phyloP scores from a whole-genome alignment of 1,140 invertebrate species.

The Prorops nasuta region DNA sequence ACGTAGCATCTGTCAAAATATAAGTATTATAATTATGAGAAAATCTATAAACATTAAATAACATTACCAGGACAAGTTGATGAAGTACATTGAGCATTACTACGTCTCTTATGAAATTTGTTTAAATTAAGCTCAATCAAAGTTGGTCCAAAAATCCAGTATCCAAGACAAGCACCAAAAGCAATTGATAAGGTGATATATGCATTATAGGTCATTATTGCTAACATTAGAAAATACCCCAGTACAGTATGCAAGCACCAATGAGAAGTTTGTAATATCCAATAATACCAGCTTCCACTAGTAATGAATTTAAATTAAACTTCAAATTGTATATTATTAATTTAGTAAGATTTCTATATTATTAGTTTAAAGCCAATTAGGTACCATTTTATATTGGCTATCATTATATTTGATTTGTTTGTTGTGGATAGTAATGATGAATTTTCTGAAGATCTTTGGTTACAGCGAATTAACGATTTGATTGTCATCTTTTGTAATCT shows the following conservation, averaged over 20 bases:
- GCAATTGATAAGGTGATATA: constrained; percentile 75
- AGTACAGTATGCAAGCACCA: constrained; percentile 59
- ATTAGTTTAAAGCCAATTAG: no score
- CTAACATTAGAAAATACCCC: constrained; percentile 85
- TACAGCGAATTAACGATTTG: constrained; percentile 10
- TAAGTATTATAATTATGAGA: no score
- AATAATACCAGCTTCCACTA: constrained; percentile 32
- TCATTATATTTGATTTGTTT: no score
- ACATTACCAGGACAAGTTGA: background rate
- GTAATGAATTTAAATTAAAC: constrained; percentile 12
- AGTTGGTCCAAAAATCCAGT: constrained; percentile 62
- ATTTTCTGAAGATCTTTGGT: constrained; percentile 31
- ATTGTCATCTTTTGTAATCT: constrained; percentile 30
- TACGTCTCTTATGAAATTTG: constrained; percentile 25
- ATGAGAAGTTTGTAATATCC: constrained; percentile 43
- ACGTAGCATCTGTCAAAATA: constrained; percentile 31
- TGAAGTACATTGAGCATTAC: constrained; percentile 32
- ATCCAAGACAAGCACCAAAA: constrained; percentile 74
- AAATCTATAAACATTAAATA: constrained; percentile 2
- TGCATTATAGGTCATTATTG: constrained; percentile 86
- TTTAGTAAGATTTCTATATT: no score
- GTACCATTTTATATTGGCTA: no score
- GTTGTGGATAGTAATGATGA: constrained; percentile 42
- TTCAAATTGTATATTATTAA: no score
- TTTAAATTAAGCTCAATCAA: constrained; percentile 38